These are phyloP conservation scores for Drosophila meridiana DNA, from an alignment of 2,888 invertebrate species.

Conservation along the genomic window DNA sequence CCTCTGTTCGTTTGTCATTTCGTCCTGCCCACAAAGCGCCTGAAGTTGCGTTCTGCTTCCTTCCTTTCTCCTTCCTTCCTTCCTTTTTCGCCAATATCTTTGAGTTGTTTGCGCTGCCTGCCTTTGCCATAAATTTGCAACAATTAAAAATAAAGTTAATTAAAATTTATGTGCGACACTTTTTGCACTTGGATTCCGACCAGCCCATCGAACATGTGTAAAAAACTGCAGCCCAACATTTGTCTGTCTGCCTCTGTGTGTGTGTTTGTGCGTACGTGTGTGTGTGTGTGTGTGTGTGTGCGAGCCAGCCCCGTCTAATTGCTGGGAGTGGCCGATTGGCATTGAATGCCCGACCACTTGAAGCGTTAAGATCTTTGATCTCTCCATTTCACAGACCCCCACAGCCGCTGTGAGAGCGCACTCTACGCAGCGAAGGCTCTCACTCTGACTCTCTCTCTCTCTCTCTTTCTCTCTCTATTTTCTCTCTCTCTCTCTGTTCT, in stretches of 20 bases:
- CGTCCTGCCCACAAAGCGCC: constrained; percentile 61
- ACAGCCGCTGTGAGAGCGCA: constrained; percentile 1
- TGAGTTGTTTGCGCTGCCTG: constrained; percentile 54
- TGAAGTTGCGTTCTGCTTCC: constrained; percentile 12
- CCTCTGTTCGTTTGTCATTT: constrained; percentile 74
- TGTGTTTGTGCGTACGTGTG: background rate
- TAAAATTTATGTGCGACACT: constrained; percentile 83
- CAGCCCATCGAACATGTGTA: constrained; percentile 55
- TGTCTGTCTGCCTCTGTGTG: background rate
- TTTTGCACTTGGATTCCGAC: constrained; percentile 67
- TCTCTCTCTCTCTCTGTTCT: background rate
- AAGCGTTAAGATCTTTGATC: constrained; percentile 57
- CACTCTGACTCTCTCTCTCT: background rate
- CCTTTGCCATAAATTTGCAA: constrained; percentile 79
- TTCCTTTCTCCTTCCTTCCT: background rate
- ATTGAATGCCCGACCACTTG: constrained; percentile 53
- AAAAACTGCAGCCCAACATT: constrained; percentile 25
- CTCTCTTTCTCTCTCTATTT: background rate
- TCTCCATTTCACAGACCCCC: constrained; percentile 35
- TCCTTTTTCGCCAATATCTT: background rate
- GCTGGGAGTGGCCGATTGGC: constrained; percentile 68
- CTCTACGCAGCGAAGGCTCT: too few relatives aligned
- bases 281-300: background rate
- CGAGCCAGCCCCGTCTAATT: constrained; percentile 67
- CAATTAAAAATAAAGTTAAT: constrained; percentile 82